Conservation (phyloP, 2,888 invertebrate genomes). For the Lomographa bimaculata region DNA sequence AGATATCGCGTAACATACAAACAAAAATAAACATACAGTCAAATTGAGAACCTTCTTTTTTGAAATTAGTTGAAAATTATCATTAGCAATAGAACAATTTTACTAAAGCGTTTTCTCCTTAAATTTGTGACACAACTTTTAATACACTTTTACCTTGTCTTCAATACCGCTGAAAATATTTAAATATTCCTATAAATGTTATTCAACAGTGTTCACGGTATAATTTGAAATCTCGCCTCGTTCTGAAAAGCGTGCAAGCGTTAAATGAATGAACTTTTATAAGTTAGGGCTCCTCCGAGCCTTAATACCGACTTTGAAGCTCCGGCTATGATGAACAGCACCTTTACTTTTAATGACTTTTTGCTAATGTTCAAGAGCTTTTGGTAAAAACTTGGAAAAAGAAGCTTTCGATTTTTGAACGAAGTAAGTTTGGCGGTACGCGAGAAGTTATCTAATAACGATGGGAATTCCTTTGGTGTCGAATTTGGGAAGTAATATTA, state of each 20-base stretch:
- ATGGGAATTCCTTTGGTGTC: conserved; percentile 20
- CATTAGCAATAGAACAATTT: no score
- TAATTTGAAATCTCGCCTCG: conserved; percentile 73
- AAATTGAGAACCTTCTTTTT: no score
- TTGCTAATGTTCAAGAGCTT: conserved; percentile 74
- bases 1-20: no score
- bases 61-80: no score
- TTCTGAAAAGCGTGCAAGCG: conserved; percentile 68
- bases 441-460: conserved; percentile 32
- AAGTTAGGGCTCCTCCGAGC: conserved; percentile 68
- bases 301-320: conserved; percentile 77
- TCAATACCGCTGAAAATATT: conserved; percentile 4
- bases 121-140: no score
- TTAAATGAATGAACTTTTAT: conserved; percentile 83
- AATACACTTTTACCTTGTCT: neutral
- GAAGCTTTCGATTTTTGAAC: conserved; percentile 52
- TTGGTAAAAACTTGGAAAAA: conserved; percentile 57
- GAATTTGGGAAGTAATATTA: conserved; percentile 2
- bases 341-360: conserved; percentile 83
- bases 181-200: conserved; percentile 22
- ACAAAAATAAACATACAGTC: no score
- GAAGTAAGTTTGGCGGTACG: conserved; percentile 28
- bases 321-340: conserved; percentile 70
- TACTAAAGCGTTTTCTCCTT: no score
- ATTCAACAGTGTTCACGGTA: conserved; percentile 38